These are phyloP conservation scores for Halotydeus destructor DNA, from an alignment of 1,140 invertebrate species.

Conservation along the genomic window DNA sequence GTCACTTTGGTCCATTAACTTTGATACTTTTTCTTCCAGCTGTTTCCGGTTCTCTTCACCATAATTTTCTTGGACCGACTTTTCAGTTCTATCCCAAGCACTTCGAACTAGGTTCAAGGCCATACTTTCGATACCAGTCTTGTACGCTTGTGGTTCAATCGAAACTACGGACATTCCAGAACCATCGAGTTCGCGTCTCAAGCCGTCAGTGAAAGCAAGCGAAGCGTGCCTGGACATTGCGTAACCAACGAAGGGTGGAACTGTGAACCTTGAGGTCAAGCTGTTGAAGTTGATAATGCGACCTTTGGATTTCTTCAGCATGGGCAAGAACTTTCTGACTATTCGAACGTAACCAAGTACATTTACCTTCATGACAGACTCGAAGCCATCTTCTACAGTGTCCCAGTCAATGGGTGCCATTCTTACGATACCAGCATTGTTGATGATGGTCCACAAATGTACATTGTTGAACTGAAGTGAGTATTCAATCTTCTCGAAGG, in stretches of 20 bases:
- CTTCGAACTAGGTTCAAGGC: background rate
- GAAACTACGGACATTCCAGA: conserved; percentile 28
- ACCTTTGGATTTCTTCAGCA: conserved; percentile 37
- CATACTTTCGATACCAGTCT: conserved; percentile 1
- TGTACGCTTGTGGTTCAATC: conserved; percentile 25
- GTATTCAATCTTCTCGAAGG: conserved; percentile 18
- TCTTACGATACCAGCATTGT: conserved; percentile 45
- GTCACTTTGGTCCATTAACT: conserved; percentile 5
- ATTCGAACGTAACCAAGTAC: conserved; percentile 35
- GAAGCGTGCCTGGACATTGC: conserved; percentile 31
- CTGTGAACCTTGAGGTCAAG: conserved; percentile 21
- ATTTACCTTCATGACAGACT: conserved; percentile 34
- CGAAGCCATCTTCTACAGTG: conserved; percentile 11
- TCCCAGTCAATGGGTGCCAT: conserved; percentile 30
- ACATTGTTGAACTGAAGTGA: conserved; percentile 7
- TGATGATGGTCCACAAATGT: conserved; percentile 63
- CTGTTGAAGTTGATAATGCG: conserved; percentile 31
- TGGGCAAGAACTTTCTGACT: conserved; percentile 44
- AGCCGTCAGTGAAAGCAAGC: conserved; percentile 30
- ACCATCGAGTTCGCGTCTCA: conserved; percentile 31
- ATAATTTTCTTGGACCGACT: conserved; percentile 22
- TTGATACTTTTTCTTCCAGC: conserved; percentile 17
- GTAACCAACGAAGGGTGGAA: conserved; percentile 25
- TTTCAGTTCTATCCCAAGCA: conserved; percentile 21
- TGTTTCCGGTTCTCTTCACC: conserved; percentile 23